Conservation (phyloP, 2,113 vertebrate species). For the Bambusicola thoracicus region DNA sequence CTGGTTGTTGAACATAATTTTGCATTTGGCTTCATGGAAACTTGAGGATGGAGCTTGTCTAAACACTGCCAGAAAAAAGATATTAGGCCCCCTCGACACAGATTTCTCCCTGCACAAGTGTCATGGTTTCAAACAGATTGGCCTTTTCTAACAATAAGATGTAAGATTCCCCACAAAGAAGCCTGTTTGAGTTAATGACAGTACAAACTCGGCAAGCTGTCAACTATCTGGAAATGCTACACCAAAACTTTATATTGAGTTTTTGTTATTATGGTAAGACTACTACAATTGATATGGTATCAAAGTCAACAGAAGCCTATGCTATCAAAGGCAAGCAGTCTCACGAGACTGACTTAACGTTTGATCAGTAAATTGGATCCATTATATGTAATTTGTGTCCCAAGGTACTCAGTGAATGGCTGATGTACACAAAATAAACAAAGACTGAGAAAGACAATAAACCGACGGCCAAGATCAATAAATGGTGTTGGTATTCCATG, state of each 20-base stretch:
- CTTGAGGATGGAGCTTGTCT: background rate
- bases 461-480: slow-evolving; percentile 50
- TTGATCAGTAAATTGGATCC: slow-evolving; percentile 37
- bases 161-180: background rate
- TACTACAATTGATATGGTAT: background rate
- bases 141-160: background rate
- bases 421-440: slow-evolving; percentile 42
- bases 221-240: background rate
- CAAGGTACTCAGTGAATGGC: slow-evolving; percentile 13
- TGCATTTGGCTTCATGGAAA: background rate
- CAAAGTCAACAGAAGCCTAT: slow-evolving; percentile 15
- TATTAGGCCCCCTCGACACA: background rate
- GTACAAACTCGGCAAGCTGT: background rate
- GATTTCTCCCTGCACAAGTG: background rate
- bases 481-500: background rate
- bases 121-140: background rate
- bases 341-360: slow-evolving; percentile 29
- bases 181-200: background rate
- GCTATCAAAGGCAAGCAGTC: slow-evolving; percentile 25
- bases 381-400: slow-evolving; percentile 25
- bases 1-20: background rate
- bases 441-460: slow-evolving; percentile 61
- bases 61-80: background rate
- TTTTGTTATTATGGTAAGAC: background rate
- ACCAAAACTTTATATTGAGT: background rate